phyloP scores from a whole-genome alignment of 2,797 vertebrate genomes.

The Bradypodion pumilum region DNA sequence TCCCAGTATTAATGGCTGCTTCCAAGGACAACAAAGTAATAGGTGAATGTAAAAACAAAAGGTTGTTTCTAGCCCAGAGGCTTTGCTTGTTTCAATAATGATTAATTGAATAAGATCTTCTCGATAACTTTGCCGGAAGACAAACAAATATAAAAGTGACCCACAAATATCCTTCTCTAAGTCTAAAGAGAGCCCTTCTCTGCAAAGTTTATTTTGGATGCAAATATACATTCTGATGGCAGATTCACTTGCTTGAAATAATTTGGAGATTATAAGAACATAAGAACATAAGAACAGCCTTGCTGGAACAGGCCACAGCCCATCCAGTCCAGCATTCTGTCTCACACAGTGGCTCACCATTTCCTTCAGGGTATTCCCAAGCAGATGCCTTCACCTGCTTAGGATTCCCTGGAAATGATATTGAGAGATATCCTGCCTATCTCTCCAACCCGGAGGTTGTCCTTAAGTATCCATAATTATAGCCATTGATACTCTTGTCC shows the following conservation, averaged over 20 bases:
- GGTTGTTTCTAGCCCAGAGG: slow-evolving; percentile 21
- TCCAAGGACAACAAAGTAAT: not conserved
- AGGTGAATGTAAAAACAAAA: slow-evolving; percentile 11
- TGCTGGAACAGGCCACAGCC: too few species aligned
- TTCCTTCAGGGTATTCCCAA: too few species aligned
- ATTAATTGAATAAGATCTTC: slow-evolving; percentile 43
- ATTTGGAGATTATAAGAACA: too few species aligned
- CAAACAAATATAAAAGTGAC: slow-evolving; percentile 17
- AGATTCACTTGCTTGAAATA: slow-evolving; percentile 28
- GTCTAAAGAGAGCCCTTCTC: slow-evolving; percentile 11
- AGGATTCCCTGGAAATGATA: too few species aligned
- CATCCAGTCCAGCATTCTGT: too few species aligned
- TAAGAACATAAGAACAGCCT: too few species aligned
- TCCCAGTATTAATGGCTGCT: not conserved
- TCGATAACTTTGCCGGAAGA: slow-evolving; percentile 31
- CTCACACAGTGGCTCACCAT: too few species aligned
- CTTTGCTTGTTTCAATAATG: slow-evolving; percentile 46
- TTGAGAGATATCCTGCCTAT: too few species aligned
- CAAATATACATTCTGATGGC: slow-evolving; percentile 43
- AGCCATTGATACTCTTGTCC: too few species aligned
- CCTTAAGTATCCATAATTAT: too few species aligned
- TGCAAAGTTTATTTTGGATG: slow-evolving; percentile 23
- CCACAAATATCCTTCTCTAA: slow-evolving; percentile 14
- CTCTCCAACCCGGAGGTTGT: too few species aligned
- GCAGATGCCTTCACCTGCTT: too few species aligned